Evolutionary conservation across 2,797 vertebrate genomes (phyloP), one percentile per base, ranked within the genome.

Genomic region (Falco rusticolus): DNA sequence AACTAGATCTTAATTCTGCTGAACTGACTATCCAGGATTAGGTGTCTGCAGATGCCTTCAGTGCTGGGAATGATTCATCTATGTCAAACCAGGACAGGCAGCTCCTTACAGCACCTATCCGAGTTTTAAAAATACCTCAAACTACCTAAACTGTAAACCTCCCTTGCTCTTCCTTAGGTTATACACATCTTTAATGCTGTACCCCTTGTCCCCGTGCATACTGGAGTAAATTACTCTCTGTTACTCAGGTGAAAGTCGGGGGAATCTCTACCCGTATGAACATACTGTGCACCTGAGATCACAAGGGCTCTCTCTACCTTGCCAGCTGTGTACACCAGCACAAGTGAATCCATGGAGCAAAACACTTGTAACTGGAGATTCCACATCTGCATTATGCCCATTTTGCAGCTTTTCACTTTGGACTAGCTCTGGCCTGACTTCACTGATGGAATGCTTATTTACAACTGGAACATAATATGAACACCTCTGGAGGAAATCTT

Each of bases 1-100:
- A 95, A 96, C 70, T 77, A 89, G 53, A 50, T 90, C 64, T 87
- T 94, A 92, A 89, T 94, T 95, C 78, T 87, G 64, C 86, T 85
- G 68, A 89, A 90, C 81, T 34, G 63, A 91, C 74, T 95, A 45
- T 28, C 63, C 39, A 87, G 80, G 66, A 79, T 74, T 88, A 87
- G 48, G 26, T 66, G 70, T 65, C 64, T 91, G 48, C 80, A 64
- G 57, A 79, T 2, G 14, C 41, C 56, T 71, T 34, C 34, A 56
- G 56, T 66, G 54, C 70, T 88, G 63, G 19, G 22, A 95, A 87
- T 34, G 16, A 69, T 79, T 94, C 5, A 39, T 54, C 45, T 77
- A 14, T 39, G 37, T 84, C 81, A 92, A 68, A 95, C 29, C 29
- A 57, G 74, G 85, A 87, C 75, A 85, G 57, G 41, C 21, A 86